Percentiles rank a stretch among this genome's conserved stretches.
These are phyloP conservation scores for Aelia acuminata DNA, from an alignment of 2,888 invertebrate species.

Conservation along the genomic window DNA sequence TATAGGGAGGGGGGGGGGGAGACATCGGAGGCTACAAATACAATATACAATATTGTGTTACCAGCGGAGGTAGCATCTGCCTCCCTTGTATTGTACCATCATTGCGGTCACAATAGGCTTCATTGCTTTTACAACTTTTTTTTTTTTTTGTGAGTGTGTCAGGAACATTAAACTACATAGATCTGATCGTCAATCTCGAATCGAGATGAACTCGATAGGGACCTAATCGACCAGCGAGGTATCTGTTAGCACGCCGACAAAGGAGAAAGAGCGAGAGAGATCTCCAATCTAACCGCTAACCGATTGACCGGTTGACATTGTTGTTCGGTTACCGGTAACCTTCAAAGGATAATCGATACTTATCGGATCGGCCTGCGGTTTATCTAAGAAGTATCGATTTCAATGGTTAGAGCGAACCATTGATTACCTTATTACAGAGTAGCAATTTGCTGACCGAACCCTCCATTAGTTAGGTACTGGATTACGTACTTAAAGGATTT, in stretches of 20 bases:
- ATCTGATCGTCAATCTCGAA: neutral
- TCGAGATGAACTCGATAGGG: neutral
- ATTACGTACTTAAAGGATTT: neutral
- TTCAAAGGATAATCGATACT: slow-evolving; percentile 32
- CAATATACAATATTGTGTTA: slow-evolving; percentile 39
- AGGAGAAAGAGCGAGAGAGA: neutral
- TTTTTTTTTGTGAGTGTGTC: neutral
- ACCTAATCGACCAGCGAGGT: neutral
- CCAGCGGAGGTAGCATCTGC: slow-evolving; percentile 1
- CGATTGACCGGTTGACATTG: slow-evolving; percentile 23
- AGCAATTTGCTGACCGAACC: neutral
- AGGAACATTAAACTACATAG: neutral
- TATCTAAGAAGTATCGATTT: neutral
- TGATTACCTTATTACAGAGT: neutral
- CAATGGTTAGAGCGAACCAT: neutral
- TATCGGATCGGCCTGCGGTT: neutral
- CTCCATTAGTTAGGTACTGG: neutral
- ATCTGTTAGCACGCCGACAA: neutral
- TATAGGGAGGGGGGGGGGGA: neutral
- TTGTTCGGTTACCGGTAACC: neutral
- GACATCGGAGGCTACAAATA: neutral
- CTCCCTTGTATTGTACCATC: slow-evolving; percentile 8
- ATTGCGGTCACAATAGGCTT: slow-evolving; percentile 25
- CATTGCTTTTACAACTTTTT: neutral
- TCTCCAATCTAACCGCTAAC: slow-evolving; percentile 21